Conservation (phyloP, 64 coral and sea anemone genomes). For the Pocillopora damicornis region DNA sequence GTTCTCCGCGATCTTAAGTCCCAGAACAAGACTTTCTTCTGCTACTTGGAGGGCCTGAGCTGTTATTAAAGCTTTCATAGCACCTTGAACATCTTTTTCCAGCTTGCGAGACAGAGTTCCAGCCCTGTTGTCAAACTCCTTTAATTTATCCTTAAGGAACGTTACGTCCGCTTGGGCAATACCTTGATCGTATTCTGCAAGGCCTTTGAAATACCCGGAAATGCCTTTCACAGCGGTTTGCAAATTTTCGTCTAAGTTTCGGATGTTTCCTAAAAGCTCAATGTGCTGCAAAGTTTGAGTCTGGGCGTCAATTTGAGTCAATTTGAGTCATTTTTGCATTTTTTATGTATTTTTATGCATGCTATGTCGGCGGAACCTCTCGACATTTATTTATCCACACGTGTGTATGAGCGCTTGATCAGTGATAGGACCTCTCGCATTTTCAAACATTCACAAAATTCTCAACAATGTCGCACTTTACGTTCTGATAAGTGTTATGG, state of each 20-base stretch:
- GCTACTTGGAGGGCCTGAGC: slow-evolving; percentile 9
- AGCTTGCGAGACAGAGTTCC: neutral
- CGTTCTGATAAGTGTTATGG: no score
- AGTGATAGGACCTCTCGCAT: no score
- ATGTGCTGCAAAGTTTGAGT: neutral
- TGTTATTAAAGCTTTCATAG: slow-evolving; percentile 5
- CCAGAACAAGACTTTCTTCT: slow-evolving; percentile 13
- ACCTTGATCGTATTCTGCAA: slow-evolving; percentile 58
- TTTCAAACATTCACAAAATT: no score
- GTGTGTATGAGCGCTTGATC: no score
- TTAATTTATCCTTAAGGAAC: slow-evolving; percentile 41
- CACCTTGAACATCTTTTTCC: slow-evolving; percentile 14
- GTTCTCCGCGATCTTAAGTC: slow-evolving; percentile 23
- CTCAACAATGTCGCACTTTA: no score
- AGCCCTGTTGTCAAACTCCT: slow-evolving; percentile 22
- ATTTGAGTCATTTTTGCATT: no score
- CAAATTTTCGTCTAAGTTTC: slow-evolving; percentile 36
- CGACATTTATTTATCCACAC: no score
- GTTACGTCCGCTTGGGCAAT: slow-evolving; percentile 45
- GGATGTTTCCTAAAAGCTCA: slow-evolving; percentile 5
- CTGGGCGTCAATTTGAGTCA: neutral
- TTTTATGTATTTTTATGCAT: no score
- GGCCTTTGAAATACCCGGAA: slow-evolving; percentile 14
- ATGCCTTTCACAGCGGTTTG: slow-evolving; percentile 7
- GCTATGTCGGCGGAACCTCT: no score